Percentiles rank a stretch among this genome's conserved stretches.
phyloP scores from a whole-genome alignment of 2,113 vertebrate genomes.

The Oncorhynchus masou region DNA sequence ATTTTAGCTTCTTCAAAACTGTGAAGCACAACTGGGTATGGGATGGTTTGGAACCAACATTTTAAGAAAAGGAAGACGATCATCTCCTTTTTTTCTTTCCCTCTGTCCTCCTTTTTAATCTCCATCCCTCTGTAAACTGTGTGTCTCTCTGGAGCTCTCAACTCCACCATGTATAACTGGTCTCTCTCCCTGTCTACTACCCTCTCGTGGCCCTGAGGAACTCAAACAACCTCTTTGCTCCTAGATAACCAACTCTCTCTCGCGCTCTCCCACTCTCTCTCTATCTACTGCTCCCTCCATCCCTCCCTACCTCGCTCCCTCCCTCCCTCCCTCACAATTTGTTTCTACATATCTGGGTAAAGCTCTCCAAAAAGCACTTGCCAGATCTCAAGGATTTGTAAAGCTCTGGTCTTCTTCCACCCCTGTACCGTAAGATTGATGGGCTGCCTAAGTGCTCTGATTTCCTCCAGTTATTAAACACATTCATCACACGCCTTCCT shows the following conservation, averaged over 20 bases:
- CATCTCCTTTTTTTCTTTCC: neutral
- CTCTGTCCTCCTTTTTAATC: constrained; percentile 1
- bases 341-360: constrained; percentile 51
- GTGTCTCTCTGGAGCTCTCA: neutral
- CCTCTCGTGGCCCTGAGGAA: constrained; percentile 4
- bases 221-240: constrained; percentile 18
- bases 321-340: constrained; percentile 26
- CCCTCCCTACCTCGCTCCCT: neutral
- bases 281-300: neutral
- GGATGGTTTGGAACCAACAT: too few relatives aligned
- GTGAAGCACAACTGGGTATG: too few relatives aligned
- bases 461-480: constrained; percentile 69
- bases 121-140: constrained; percentile 4
- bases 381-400: constrained; percentile 58
- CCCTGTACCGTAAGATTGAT: constrained; percentile 59
- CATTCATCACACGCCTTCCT: constrained; percentile 62
- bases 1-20: neutral
- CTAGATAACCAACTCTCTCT: constrained; percentile 3
- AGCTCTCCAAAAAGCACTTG: constrained; percentile 46
- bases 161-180: neutral
- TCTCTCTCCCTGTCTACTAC: neutral
- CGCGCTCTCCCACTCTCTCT: neutral
- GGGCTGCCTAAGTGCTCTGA: constrained; percentile 57
- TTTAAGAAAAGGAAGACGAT: too few relatives aligned
- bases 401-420: constrained; percentile 43